Evolutionary conservation across 1,140 invertebrate genomes (phyloP).

Genomic region (Drosophila melanogaster): Release_6_plus_ISO1_MT NT_037436.4:22529001-22529500

Average conservation of each 20-base stretch:
- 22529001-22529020: constrained; percentile 30
- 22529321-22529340: constrained; percentile 51
- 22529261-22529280: constrained; percentile 11
- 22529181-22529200: constrained; percentile 21
- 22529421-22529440: constrained; percentile 26
- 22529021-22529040: constrained; percentile 36
- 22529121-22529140: neutral
- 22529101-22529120: constrained; percentile 6
- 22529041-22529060: constrained; percentile 56
- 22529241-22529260: constrained; percentile 32
- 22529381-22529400: constrained; percentile 37
- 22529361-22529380: constrained; percentile 39
- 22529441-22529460: constrained; percentile 83
- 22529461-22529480: constrained; percentile 83
- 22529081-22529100: constrained; percentile 3
- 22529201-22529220: constrained; percentile 38
- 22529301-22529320: constrained; percentile 10
- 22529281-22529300: neutral
- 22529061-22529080: constrained; percentile 9
- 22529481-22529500: constrained; percentile 83
- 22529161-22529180: constrained; percentile 25
- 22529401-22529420: constrained; percentile 56
- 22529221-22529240: constrained; percentile 57
- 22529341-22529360: constrained; percentile 20
- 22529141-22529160: neutral